phyloP scores from a whole-genome alignment of 35 echinoderm and acorn worm genomes.

The Strongylocentrotus purpuratus region DNA sequence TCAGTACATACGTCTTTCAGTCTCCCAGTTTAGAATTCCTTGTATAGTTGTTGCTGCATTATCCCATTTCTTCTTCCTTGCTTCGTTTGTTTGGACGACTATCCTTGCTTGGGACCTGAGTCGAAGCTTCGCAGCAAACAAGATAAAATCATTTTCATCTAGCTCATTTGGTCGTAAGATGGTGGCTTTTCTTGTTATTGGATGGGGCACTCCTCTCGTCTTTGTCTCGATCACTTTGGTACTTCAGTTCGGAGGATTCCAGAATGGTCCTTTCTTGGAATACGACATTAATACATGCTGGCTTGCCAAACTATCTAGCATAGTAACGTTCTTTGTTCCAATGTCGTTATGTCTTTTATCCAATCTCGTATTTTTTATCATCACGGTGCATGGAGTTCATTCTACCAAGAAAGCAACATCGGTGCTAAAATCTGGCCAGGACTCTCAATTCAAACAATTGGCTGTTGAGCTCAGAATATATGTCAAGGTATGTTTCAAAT shows the following conservation, averaged over 20 bases:
- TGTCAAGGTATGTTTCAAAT: neutral
- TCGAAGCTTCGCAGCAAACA: neutral
- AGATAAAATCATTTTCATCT: neutral
- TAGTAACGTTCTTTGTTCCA: neutral
- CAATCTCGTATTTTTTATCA: neutral
- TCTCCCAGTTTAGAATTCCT: neutral
- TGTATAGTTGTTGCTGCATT: neutral
- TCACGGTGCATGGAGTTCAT: neutral
- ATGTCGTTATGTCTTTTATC: neutral
- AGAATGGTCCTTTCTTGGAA: neutral
- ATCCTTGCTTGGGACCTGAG: constrained; percentile 9
- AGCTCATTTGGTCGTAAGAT: neutral
- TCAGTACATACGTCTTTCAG: neutral
- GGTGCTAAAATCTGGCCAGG: neutral
- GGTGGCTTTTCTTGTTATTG: neutral
- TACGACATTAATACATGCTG: neutral
- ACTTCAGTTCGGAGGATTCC: neutral
- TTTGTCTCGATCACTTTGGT: neutral
- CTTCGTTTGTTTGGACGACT: constrained; percentile 14
- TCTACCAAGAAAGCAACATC: neutral
- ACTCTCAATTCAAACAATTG: neutral
- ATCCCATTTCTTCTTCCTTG: constrained; percentile 33
- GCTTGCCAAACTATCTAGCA: neutral
- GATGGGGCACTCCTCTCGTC: neutral
- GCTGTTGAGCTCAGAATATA: constrained; percentile 14